Percentiles rank a stretch among this genome's conserved stretches.
phyloP scores from a whole-genome alignment of 2,888 invertebrate genomes.

The Agapetus fuscipes region DNA sequence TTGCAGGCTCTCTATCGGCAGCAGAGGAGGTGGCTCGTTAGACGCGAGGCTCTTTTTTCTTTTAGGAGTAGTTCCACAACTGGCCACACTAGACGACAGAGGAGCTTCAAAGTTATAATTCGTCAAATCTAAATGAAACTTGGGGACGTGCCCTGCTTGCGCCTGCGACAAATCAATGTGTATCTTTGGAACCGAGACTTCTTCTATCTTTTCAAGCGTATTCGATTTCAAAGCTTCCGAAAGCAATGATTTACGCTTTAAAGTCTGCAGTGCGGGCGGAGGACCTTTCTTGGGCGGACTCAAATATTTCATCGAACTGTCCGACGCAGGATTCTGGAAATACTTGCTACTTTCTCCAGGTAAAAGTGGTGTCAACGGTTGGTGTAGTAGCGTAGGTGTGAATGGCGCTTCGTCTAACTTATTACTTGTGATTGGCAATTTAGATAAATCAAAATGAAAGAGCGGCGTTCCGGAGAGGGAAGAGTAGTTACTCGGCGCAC shows the following conservation, averaged over 20 bases:
- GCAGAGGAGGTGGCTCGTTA: slow-evolving; percentile 16
- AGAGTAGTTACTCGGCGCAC: too few relatives aligned
- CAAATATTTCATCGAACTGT: not conserved
- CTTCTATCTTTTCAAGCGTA: slow-evolving; percentile 1
- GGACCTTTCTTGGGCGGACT: slow-evolving; percentile 8
- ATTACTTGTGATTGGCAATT: slow-evolving; percentile 7
- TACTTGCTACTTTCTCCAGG: too few relatives aligned
- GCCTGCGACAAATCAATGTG: not conserved
- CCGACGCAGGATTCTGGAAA: not conserved
- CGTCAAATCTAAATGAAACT: slow-evolving; percentile 8
- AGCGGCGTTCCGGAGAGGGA: slow-evolving; percentile 22
- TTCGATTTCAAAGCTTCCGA: too few relatives aligned
- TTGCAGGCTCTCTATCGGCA: slow-evolving; percentile 25
- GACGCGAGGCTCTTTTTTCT: slow-evolving; percentile 3
- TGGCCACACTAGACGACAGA: not conserved
- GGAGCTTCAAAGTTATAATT: slow-evolving; percentile 5
- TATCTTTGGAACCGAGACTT: slow-evolving; percentile 2
- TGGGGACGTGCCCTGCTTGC: slow-evolving; percentile 1
- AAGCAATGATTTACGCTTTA: too few relatives aligned
- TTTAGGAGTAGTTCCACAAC: slow-evolving; percentile 1
- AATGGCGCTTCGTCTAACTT: slow-evolving; percentile 4
- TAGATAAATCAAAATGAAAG: slow-evolving; percentile 24
- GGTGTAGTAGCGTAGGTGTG: slow-evolving; percentile 11
- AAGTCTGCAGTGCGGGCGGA: slow-evolving; percentile 15
- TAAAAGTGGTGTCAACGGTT: slow-evolving; percentile 10